Percentiles rank a stretch among this genome's conserved stretches.
These are phyloP conservation scores for Prosopocoilus inquinatus DNA, from an alignment of 2,888 invertebrate species.

Conservation along the genomic window DNA sequence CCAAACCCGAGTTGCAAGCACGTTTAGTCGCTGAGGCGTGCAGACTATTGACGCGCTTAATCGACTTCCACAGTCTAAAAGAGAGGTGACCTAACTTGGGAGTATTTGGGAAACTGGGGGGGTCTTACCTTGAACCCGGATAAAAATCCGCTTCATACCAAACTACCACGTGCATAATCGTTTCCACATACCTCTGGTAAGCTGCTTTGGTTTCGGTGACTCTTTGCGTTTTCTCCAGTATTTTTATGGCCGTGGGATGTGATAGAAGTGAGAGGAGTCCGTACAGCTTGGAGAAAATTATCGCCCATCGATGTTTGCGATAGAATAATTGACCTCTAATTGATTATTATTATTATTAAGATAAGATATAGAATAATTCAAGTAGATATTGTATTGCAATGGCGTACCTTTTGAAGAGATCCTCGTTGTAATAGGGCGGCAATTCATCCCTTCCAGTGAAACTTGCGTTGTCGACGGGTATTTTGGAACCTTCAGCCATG, in stretches of 20 bases:
- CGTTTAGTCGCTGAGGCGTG: constrained; percentile 64
- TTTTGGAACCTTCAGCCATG: too few relatives aligned
- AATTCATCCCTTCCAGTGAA: too few relatives aligned
- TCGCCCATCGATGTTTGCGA: constrained; percentile 65
- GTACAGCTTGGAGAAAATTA: constrained; percentile 70
- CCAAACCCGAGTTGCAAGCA: constrained; percentile 48
- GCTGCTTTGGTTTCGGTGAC: constrained; percentile 66
- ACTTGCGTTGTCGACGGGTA: too few relatives aligned
- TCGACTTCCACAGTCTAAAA: constrained; percentile 65
- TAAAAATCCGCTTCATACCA: constrained; percentile 77
- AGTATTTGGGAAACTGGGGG: not conserved
- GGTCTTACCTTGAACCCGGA: constrained; percentile 58
- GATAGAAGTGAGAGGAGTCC: constrained; percentile 75
- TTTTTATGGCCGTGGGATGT: constrained; percentile 69
- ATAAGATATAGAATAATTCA: too few relatives aligned
- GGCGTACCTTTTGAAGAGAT: constrained; percentile 34
- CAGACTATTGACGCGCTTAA: constrained; percentile 63
- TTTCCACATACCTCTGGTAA: constrained; percentile 76
- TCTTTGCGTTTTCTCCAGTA: constrained; percentile 69
- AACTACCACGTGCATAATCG: constrained; percentile 70
- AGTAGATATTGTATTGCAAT: too few relatives aligned
- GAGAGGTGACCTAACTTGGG: not conserved
- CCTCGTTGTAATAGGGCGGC: too few relatives aligned
- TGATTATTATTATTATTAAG: too few relatives aligned
- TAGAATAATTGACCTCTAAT: constrained; percentile 73